These are phyloP conservation scores for Lasioglossum pauxillum DNA, from an alignment of 2,888 invertebrate genomes.

Conservation along the genomic window DNA sequence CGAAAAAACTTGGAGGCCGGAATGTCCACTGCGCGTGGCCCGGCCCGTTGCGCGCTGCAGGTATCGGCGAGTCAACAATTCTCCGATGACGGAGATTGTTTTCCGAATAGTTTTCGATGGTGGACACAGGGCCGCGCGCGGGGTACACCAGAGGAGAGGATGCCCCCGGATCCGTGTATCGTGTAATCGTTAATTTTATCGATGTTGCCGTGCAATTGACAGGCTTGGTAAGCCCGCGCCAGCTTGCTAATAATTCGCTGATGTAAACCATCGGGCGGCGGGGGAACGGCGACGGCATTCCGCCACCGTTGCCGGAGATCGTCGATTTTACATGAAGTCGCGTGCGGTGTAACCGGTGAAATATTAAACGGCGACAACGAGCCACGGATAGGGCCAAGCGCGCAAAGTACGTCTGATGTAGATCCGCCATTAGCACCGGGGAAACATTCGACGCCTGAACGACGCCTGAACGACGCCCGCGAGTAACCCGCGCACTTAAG, in stretches of 20 bases:
- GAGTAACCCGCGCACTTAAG: conserved; percentile 27
- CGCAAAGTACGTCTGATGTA: conserved; percentile 48
- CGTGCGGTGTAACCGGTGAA: conserved; percentile 34
- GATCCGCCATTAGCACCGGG: conserved; percentile 38
- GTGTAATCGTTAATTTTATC: conserved; percentile 69
- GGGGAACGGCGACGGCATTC: conserved; percentile 45
- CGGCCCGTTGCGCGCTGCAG: neutral
- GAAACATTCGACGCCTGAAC: conserved; percentile 17
- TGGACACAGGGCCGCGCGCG: neutral
- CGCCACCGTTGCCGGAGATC: conserved; percentile 36
- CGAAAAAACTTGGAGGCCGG: neutral
- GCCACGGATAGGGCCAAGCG: conserved; percentile 11
- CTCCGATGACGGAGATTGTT: conserved; percentile 35
- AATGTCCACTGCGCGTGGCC: neutral
- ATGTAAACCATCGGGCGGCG: conserved; percentile 55
- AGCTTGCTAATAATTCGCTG: conserved; percentile 70
- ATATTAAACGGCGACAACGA: conserved; percentile 56
- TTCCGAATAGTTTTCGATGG: conserved; percentile 25
- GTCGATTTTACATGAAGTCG: conserved; percentile 61
- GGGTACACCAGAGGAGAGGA: neutral
- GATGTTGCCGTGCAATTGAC: conserved; percentile 65
- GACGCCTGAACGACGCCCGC: neutral
- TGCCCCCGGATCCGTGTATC: conserved; percentile 20
- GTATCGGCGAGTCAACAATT: conserved; percentile 15
- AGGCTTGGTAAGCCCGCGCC: conserved; percentile 59